These are phyloP conservation scores for Selene dorsalis DNA, from an alignment of 2,797 vertebrate genomes.

Conservation along the genomic window DNA sequence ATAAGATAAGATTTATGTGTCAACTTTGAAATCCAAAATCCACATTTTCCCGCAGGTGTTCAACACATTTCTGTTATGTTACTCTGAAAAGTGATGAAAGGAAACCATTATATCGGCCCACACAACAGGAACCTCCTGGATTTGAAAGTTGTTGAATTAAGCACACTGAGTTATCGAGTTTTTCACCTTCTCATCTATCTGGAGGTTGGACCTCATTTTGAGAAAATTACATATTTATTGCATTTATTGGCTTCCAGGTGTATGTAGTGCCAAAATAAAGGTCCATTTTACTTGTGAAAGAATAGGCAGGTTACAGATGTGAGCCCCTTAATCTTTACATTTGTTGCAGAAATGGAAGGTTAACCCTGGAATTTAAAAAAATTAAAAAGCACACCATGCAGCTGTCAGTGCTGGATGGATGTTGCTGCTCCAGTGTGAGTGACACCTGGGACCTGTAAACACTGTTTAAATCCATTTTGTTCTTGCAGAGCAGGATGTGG, in stretches of 20 bases:
- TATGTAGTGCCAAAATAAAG: neutral
- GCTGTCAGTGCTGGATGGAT: conserved; percentile 48
- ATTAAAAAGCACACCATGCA: conserved; percentile 4
- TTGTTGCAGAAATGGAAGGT: neutral
- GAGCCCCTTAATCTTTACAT: neutral
- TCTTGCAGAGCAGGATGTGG: conserved; percentile 50
- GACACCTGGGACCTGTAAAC: conserved; percentile 38
- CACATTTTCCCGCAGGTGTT: too few species aligned
- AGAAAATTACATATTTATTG: neutral
- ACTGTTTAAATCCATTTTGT: conserved; percentile 65
- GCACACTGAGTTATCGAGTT: neutral
- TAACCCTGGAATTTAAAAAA: neutral
- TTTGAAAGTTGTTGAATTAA: neutral
- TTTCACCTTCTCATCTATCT: neutral
- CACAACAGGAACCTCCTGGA: neutral
- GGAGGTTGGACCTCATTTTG: neutral
- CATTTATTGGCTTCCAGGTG: neutral
- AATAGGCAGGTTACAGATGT: neutral
- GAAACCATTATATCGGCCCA: neutral
- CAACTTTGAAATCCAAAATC: too few species aligned
- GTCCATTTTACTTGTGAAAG: neutral
- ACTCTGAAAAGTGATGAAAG: neutral
- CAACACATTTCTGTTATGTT: neutral
- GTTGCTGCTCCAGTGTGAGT: conserved; percentile 38
- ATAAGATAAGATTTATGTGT: neutral